Base-by-base conservation (phyloP, 2,888 invertebrate genomes). In the Quadriops clusia region DNA sequence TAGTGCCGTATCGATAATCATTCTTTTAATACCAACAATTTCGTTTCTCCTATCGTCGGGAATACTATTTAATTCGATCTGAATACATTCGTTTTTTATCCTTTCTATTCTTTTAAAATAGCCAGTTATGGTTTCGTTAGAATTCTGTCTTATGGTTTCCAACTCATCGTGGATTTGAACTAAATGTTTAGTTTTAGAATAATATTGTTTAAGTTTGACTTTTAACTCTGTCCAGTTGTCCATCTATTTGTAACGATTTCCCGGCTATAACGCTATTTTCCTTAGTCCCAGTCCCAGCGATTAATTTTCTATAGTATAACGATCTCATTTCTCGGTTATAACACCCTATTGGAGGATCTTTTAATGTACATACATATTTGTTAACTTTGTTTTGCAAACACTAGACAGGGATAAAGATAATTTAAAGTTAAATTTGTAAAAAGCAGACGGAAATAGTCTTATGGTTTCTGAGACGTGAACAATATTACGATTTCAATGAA, bases 71-170 rank as follows among this genome's bases (percentile, higher is more conserved):
- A n/a, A n/a, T 20, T 23, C 23, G 5, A 33, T 30, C 8, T 13
- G n/a, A 3, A 35, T 38, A n/a, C 37, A 35, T 18, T 39, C 39
- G 20, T 36, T 33, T 36, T 39, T 35, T 9, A 25, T 4, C 16
- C 29, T 38, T 33, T 38, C 37, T 13, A 38, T n/a, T n/a, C 39
- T 3, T 36, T 39, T 39, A 12, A 29, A 39, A 17, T 23, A 35
- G 17, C 38, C 33, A 1, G 39, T 39, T 5, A 38, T 17, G 1
- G 30, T 23, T 35, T 40, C 35, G 16, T 27, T 20, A 25, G 2
- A 11, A 22, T 14, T 17, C 36, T 40, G 35, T 16, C 29, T 35
- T 10, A 37, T 37, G 9, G 39, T 37, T 15, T 34, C 39, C 20
- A 37, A 20, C 27, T 34, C 34, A 28, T 39, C 39, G 22, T 37